Base-by-base conservation (phyloP, 2,797 vertebrate species). In the Anniella stebbinsi region DNA sequence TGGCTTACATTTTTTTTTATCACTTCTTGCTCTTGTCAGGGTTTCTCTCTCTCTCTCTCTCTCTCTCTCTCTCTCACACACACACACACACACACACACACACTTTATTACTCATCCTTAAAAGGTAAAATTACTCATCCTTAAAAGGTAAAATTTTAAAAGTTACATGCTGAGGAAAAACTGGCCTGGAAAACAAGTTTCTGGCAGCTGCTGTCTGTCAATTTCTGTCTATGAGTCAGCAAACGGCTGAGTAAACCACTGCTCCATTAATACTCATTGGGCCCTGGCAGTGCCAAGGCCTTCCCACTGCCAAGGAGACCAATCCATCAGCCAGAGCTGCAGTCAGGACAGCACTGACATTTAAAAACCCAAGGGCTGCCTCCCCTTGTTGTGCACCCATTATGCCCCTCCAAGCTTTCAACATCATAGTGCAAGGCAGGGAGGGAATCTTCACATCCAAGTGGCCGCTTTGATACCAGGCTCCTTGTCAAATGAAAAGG, bases 151-250 rank as follows among this genome's bases (percentile, higher is more conserved):
- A 87, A 80, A 70, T 81, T 48, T 78, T 84, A 75, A n/a, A 92
- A 88, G 73, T 75, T 73, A 81, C 92, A 88, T 87, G 84, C 84
- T 54, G 72, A 83, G 87, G 87, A 80, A 93, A 93, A 93, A 93
- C 76, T 76, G 48, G 76, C 69, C 90, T 93, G 30, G 81, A 89
- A 87, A 87, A 91, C 84, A 91, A 89, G 70, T 84, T 91, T 91
- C 88, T 89, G 80, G 75, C 90, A 84, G 87, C 90, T 76, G 80
- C 87, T 87, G 80, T 41, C 84, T 84, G 57, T 90, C 81, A 89
- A 48, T 92, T 87, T 70, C 75, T 90, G 88, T 30, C 87, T 48
- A 76, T 93, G 92, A 93, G 84, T 93, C 92, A 93, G 90, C 90
- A 91, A 89, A 87, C 30, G 85, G 81, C 80, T 89, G 60, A 28